phyloP scores from a whole-genome alignment of 2,113 vertebrate species.

The Passerina amoena region DNA sequence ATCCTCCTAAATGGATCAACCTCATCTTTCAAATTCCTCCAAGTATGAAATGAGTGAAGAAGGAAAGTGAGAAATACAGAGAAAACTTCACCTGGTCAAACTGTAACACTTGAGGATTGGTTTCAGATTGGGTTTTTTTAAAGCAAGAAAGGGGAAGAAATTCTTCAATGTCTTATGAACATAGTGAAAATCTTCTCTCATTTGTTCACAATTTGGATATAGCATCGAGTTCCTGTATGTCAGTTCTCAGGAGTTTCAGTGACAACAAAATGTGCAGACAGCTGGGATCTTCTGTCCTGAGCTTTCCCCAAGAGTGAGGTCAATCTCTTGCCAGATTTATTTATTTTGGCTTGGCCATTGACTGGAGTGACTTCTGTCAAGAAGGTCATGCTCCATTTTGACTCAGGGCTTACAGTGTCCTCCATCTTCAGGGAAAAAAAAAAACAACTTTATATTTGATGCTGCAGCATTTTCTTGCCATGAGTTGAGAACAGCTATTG shows the following conservation, averaged over 20 bases:
- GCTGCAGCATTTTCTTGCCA: background rate
- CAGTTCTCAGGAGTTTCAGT: background rate
- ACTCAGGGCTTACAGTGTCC: background rate
- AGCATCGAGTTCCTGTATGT: rapidly evolving
- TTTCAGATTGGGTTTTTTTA: background rate
- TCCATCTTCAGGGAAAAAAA: background rate
- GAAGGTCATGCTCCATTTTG: background rate
- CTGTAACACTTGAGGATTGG: background rate
- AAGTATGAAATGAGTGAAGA: background rate
- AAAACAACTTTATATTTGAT: background rate
- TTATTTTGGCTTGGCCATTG: background rate
- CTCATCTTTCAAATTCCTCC: background rate
- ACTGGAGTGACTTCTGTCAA: background rate
- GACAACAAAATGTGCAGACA: background rate
- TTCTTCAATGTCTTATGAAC: background rate
- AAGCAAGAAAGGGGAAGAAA: background rate
- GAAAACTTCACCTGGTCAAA: background rate
- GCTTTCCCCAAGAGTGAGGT: background rate
- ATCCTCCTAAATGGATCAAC: background rate
- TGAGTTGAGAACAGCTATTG: background rate
- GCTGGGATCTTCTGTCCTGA: background rate
- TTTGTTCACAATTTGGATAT: background rate
- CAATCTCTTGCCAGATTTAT: background rate
- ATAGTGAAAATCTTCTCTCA: background rate
- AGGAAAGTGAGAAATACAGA: background rate